Conservation (phyloP, 2,113 vertebrate genomes). For the Callospermophilus lateralis region DNA sequence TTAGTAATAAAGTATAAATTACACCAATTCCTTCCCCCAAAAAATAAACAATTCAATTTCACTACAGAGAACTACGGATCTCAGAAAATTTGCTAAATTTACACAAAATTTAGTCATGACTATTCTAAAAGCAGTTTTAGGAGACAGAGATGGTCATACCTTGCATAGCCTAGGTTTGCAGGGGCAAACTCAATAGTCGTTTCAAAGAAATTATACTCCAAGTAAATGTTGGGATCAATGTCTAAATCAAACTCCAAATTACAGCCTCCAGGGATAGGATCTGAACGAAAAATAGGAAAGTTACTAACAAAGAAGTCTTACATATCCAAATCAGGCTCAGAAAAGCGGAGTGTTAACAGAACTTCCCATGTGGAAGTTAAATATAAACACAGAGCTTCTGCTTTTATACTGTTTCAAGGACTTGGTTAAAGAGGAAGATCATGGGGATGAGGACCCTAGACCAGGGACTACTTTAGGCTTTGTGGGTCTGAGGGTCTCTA, state of each 20-base stretch:
- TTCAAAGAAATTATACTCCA: slow-evolving; percentile 93
- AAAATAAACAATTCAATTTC: not conserved
- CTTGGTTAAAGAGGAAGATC: not conserved
- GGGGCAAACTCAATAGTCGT: slow-evolving; percentile 93
- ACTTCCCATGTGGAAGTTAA: not conserved
- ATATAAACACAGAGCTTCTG: not conserved
- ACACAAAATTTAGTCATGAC: not conserved
- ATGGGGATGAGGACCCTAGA: not conserved
- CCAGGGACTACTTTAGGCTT: not conserved
- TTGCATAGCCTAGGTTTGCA: slow-evolving; percentile 93
- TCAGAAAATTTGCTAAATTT: not conserved
- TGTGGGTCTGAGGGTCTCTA: not conserved
- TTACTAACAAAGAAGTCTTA: slow-evolving; percentile 30
- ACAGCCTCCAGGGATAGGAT: slow-evolving; percentile 97
- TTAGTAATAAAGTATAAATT: slow-evolving; percentile 26
- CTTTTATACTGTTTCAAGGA: not conserved
- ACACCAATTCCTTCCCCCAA: not conserved
- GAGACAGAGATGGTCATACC: slow-evolving; percentile 85
- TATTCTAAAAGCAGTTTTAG: not conserved
- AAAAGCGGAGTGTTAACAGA: not conserved
- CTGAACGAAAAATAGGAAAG: slow-evolving; percentile 83
- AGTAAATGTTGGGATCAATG: slow-evolving; percentile 94
- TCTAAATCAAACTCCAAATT: slow-evolving; percentile 93
- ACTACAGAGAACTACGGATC: not conserved
- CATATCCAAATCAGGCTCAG: not conserved